phyloP scores from a whole-genome alignment of 2,113 vertebrate species.

The Gavialis gangeticus region DNA sequence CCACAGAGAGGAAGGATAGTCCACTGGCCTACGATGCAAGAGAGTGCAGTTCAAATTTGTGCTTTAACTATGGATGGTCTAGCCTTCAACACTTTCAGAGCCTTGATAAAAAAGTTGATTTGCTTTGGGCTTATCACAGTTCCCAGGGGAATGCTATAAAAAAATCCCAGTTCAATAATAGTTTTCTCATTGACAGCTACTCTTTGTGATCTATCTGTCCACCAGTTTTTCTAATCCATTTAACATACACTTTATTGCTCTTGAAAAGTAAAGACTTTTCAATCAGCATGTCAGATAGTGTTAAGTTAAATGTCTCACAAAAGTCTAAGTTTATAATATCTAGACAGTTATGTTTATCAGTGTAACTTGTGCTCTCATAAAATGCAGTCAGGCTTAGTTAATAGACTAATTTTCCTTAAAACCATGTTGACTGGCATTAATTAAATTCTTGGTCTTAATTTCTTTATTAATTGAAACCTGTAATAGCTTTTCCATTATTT shows the following conservation, averaged over 20 bases:
- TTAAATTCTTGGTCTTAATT: neutral
- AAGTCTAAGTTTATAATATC: neutral
- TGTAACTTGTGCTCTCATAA: too few species aligned
- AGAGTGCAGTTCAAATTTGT: neutral
- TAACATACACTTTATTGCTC: neutral
- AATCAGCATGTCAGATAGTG: neutral
- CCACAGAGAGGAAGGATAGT: neutral
- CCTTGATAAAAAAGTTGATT: neutral
- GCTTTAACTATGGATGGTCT: neutral
- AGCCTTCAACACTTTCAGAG: neutral
- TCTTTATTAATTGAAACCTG: neutral
- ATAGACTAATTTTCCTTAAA: neutral
- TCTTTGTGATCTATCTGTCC: neutral
- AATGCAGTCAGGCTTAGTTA: neutral
- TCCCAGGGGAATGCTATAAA: neutral
- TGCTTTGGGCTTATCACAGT: neutral
- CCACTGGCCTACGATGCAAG: neutral
- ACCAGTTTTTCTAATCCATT: neutral
- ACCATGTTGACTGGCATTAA: accelerated
- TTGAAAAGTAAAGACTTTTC: neutral
- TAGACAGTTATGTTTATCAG: neutral
- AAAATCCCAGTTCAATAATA: neutral
- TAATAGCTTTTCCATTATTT: neutral
- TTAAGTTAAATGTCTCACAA: neutral
- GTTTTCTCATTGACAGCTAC: neutral